Evolutionary conservation across 2,113 vertebrate species (phyloP).

Genomic region (Danio rerio): GRCz12tu NC_133189.1:43757001-43757500

Average conservation of each 20-base stretch:
- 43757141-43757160: neutral
- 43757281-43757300: conserved; percentile 29
- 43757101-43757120: too few relatives aligned
- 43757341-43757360: conserved; percentile 35
- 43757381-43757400: conserved; percentile 9
- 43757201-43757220: neutral
- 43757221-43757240: too few relatives aligned
- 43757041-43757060: too few relatives aligned
- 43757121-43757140: too few relatives aligned
- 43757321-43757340: conserved; percentile 13
- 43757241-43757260: conserved; percentile 49
- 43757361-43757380: conserved; percentile 33
- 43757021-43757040: too few relatives aligned
- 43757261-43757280: conserved; percentile 52
- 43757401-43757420: conserved; percentile 34
- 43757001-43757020: too few relatives aligned
- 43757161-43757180: neutral
- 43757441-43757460: conserved; percentile 31
- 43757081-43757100: too few relatives aligned
- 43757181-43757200: neutral
- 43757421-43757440: conserved; percentile 18
- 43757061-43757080: too few relatives aligned
- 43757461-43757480: conserved; percentile 20
- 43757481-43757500: conserved; percentile 34
- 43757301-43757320: conserved; percentile 42